phyloP scores from a whole-genome alignment of 2,888 invertebrate genomes.

The Dendrolimus houi region DNA sequence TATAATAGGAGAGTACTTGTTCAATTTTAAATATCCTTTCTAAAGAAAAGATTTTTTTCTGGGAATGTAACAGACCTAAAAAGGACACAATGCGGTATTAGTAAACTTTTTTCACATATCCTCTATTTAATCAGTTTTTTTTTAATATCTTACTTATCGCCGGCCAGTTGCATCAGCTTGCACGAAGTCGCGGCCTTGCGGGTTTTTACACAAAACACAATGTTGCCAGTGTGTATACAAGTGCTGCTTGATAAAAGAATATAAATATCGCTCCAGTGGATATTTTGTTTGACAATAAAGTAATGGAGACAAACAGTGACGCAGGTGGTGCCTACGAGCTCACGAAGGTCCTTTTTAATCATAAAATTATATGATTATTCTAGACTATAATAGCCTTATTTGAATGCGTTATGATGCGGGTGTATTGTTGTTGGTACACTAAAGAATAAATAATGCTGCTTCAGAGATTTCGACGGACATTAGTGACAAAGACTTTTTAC shows the following conservation, averaged over 20 bases:
- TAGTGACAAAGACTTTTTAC: not conserved
- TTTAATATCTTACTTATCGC: not conserved
- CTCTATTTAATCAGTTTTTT: not conserved
- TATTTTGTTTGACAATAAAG: conserved; percentile 11
- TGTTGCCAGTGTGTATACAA: conserved; percentile 32
- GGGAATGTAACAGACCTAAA: too few relatives aligned
- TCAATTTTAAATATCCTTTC: too few relatives aligned
- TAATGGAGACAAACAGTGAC: not conserved
- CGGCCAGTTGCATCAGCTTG: conserved; percentile 9
- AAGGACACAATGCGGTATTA: too few relatives aligned
- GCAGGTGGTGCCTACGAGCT: conserved; percentile 3
- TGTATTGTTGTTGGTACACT: not conserved
- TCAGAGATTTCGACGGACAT: not conserved
- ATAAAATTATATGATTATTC: not conserved
- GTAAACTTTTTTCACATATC: too few relatives aligned
- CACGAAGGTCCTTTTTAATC: not conserved
- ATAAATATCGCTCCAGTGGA: conserved; percentile 1
- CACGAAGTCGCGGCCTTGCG: conserved; percentile 33
- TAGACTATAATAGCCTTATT: not conserved
- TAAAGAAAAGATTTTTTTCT: too few relatives aligned
- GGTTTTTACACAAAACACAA: conserved; percentile 26
- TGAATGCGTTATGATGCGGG: not conserved
- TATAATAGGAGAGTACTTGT: too few relatives aligned
- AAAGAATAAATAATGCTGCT: not conserved
- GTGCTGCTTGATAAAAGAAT: conserved; percentile 16